Evolutionary conservation across 2,797 vertebrate species (phyloP), one percentile per base, ranked within the genome.

Genomic region (Macropus fuliginosus): DNA sequence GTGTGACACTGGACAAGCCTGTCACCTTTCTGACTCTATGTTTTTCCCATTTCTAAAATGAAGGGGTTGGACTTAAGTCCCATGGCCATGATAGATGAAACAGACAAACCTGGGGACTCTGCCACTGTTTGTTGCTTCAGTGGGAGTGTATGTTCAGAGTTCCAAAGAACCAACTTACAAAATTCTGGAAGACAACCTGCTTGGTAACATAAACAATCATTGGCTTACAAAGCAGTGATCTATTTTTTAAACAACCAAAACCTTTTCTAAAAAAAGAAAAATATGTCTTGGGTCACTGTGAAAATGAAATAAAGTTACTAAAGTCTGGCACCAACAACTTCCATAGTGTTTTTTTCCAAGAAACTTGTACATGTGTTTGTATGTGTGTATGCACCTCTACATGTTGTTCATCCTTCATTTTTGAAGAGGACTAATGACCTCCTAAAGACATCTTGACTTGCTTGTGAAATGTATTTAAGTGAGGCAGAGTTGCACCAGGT

Each of bases 21-120:
- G 1, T 21, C 31, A 27, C 81, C 52, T 93, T 50, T 89, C 57
- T 46, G 74, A 81, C n/a, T 21, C 18, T 92, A n/a, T 91, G 55
- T 52, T 55, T 55, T 93, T 29, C 92, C 59, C n/a, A 50, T 89
- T 56, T 56, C 29, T 81, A 59, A 96, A 91, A 29, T 59, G 52
- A 81, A 34, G 14, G 54, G 29, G n/a, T 5, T 6, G 31, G 52
- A 18, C 40, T 56, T 55, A 6, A 90, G 40, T 74, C 21, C 54
- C 62, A n/a, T 6, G 62, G 14, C 34, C 62, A 66, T 46, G 13
- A 81, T 3, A 46, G 2, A 46, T 81, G 14, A 46, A 81, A 46
- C 2, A 81, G 74, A 81, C 3, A 46, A 81, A 81, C 21, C 21
- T 81, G 74, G 40, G 74, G 46, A 46, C 21, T 9, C 21, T 24